Evolutionary conservation across 2,797 vertebrate genomes (phyloP), one percentile per base, ranked within the genome.

Genomic region (Oreochromis grahami): DNA sequence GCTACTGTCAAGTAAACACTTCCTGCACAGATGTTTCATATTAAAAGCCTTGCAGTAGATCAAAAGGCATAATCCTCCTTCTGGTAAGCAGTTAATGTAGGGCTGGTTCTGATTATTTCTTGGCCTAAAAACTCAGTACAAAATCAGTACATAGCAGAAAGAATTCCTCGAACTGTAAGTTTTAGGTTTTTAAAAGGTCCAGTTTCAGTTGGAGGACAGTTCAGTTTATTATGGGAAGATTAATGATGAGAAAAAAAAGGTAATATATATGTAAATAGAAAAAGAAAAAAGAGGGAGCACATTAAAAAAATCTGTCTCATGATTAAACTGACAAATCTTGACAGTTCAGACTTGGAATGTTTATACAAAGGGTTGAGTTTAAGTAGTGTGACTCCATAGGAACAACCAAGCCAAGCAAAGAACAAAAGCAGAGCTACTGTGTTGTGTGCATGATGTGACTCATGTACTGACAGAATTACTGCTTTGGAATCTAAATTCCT

Each of bases 231-330:
- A 72, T 8, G 32, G 72, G 2, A 36, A 72, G 68, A 45, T 45
- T 29, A 29, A 48, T 1, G 63, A 72, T 19, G 24, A 10, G 0
- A 17, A 17, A 24, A n/a, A 11, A n/a, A 26, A 4, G 26, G 9
- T 19, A 19, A 36, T 36, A 60, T 34, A 60, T 11, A 19, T 26
- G 26, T 63, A 63, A 3, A 60, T 1, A 60, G 0, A 32, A 29
- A 29, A 3, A 5, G 0, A 3, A n/a, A 21, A 29, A 56, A 21
- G 4, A 4, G n/a, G 36, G 13, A 8, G 0, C n/a, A 58, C 4
- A 29, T 56, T 29, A 45, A 50, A 50, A 51, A 29, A 29, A 29
- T 9, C 4, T n/a, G 48, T 4, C 48, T 19, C 48, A 17, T 48
- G 45, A 50, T 17, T 50, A 50, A 50, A 50, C 17, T 4, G 15